Evolutionary conservation across 2,113 vertebrate species (phyloP).

Genomic region (Pelobates fuscus): DNA sequence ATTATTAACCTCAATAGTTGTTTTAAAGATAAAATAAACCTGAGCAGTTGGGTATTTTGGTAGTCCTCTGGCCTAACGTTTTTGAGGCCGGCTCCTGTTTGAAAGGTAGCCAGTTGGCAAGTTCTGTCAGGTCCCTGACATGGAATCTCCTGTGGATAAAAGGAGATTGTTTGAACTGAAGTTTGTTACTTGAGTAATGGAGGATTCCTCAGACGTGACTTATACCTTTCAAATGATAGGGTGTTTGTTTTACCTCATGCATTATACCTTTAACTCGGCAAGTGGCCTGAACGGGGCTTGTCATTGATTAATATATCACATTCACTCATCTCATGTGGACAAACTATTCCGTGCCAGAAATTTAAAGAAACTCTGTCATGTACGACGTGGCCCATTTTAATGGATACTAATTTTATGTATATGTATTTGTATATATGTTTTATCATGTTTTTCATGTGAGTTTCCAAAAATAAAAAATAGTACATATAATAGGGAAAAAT

Average conservation of each 20-base stretch:
- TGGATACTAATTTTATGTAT: too few species aligned
- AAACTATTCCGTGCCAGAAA: background rate
- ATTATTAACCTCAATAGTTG: too few species aligned
- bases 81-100: background rate
- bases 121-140: background rate
- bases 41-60: background rate
- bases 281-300: conserved; percentile 1
- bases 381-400: too few species aligned
- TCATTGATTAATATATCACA: background rate
- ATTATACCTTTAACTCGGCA: background rate
- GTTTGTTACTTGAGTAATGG: background rate
- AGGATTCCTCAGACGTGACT: background rate
- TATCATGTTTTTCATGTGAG: too few species aligned
- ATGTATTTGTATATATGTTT: too few species aligned
- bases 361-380: background rate
- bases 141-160: background rate
- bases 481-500: too few species aligned
- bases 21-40: background rate
- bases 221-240: conserved; percentile 1
- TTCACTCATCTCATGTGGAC: background rate
- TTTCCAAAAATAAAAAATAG: too few species aligned
- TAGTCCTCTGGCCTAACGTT: conserved; percentile 10
- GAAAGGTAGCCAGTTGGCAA: background rate
- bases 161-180: background rate
- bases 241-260: conserved; percentile 14